Conservation (phyloP, 1,140 invertebrate species). For the Planococcus citri region DNA sequence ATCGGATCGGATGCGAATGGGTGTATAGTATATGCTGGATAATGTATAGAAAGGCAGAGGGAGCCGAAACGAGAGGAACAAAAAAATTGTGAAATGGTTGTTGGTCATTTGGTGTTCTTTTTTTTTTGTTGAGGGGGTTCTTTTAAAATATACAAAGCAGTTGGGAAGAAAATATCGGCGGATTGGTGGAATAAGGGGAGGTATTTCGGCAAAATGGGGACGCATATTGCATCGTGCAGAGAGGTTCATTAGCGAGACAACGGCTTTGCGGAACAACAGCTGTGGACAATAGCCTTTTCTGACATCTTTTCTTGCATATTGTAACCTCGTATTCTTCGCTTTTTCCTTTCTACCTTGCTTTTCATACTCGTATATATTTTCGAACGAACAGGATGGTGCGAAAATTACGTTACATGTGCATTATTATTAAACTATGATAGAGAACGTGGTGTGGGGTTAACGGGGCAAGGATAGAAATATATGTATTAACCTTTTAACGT, state of each 20-base stretch:
- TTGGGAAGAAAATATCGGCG: not conserved
- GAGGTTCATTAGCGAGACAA: slow-evolving; percentile 6
- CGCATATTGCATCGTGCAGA: not conserved
- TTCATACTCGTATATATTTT: no score
- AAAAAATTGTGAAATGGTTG: not conserved
- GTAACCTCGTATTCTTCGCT: not conserved
- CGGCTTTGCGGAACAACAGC: not conserved
- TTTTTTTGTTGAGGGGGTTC: not conserved
- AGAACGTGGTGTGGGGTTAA: no score
- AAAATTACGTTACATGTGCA: no score
- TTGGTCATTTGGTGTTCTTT: not conserved
- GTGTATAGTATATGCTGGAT: not conserved
- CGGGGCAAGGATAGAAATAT: no score
- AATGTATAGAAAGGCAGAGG: not conserved
- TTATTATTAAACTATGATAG: no score
- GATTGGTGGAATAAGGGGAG: not conserved
- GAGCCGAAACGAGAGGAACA: no score
- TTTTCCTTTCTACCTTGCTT: no score
- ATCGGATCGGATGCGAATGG: not conserved
- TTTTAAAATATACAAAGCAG: not conserved
- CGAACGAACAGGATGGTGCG: no score
- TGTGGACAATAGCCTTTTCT: not conserved
- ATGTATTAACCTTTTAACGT: no score
- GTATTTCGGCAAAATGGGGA: not conserved
- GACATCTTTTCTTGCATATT: slow-evolving; percentile 3